These are phyloP conservation scores for Cataglyphis altisquamis DNA, from an alignment of 2,888 invertebrate species.

Conservation along the genomic window DNA sequence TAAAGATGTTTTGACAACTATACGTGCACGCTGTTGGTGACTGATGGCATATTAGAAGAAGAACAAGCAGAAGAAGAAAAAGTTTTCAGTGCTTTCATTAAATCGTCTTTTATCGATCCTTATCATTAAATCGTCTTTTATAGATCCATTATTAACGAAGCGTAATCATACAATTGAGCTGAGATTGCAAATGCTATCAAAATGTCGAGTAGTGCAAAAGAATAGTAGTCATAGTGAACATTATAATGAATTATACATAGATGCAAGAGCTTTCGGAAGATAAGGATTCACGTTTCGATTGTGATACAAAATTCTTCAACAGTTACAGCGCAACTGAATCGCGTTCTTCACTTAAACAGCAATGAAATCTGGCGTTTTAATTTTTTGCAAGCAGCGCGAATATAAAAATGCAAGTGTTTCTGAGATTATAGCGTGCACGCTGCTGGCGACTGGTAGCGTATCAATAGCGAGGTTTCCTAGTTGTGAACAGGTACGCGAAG, in stretches of 20 bases:
- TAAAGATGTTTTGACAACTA: constrained; percentile 4
- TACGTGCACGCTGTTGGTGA: constrained; percentile 8
- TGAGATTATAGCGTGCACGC: constrained; percentile 41
- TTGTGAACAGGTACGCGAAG: constrained; percentile 44
- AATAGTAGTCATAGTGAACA: constrained; percentile 10
- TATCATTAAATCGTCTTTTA: constrained; percentile 3
- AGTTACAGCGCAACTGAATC: constrained; percentile 4
- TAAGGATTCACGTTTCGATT: constrained; percentile 12
- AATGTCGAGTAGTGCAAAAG: not conserved
- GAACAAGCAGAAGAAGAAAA: not conserved
- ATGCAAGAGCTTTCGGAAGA: constrained; percentile 29
- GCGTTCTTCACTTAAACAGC: not conserved
- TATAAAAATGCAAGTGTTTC: constrained; percentile 21
- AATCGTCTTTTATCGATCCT: constrained; percentile 4
- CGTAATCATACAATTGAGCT: constrained; percentile 7
- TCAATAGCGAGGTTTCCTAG: constrained; percentile 56
- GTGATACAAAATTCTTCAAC: not conserved
- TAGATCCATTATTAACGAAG: constrained; percentile 14
- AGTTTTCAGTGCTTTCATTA: not conserved
- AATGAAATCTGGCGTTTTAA: constrained; percentile 5
- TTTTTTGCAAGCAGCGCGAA: not conserved
- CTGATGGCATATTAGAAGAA: constrained; percentile 4
- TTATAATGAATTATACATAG: not conserved
- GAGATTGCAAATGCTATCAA: not conserved
- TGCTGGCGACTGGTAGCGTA: constrained; percentile 60